A percentile compares a stretch with the other conserved stretches of the same genome.
Conservation (phyloP, 37 sponge, comb jelly and placozoan genomes). For the Beroe ovata region DNA sequence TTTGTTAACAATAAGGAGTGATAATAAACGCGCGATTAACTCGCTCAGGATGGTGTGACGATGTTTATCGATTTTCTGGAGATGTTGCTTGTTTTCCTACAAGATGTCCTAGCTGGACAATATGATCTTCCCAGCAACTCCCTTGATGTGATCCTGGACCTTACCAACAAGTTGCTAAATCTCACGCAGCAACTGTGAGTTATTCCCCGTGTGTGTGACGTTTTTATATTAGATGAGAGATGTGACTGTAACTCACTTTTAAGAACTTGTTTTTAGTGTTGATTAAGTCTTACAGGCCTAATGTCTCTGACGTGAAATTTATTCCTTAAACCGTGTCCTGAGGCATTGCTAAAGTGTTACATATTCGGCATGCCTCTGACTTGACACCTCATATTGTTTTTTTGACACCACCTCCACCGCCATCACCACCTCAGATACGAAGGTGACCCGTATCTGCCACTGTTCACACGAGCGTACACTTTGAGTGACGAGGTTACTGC, state of each 20-base stretch:
- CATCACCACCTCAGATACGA: background rate
- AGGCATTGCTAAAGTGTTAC: too few species aligned
- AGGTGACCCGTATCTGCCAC: background rate
- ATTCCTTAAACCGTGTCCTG: too few species aligned
- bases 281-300: background rate
- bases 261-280: background rate
- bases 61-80: conserved; percentile 20
- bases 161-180: conserved; percentile 1
- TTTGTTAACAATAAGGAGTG: too few species aligned
- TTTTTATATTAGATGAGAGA: too few species aligned
- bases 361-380: too few species aligned
- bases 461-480: background rate
- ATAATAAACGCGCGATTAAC: too few species aligned
- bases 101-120: conserved; percentile 13
- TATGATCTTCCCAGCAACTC: conserved; percentile 3
- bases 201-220: too few species aligned
- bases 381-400: too few species aligned
- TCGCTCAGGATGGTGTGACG: conserved; percentile 35
- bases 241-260: background rate
- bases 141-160: conserved; percentile 26
- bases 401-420: too few species aligned
- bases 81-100: conserved; percentile 17
- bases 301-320: too few species aligned
- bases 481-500: conserved; percentile 62
- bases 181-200: conserved; percentile 32